Evolutionary conservation across 1,140 invertebrate species (phyloP), one percentile per base, ranked within the genome.

Genomic region (Plectus sambesii): DNA sequence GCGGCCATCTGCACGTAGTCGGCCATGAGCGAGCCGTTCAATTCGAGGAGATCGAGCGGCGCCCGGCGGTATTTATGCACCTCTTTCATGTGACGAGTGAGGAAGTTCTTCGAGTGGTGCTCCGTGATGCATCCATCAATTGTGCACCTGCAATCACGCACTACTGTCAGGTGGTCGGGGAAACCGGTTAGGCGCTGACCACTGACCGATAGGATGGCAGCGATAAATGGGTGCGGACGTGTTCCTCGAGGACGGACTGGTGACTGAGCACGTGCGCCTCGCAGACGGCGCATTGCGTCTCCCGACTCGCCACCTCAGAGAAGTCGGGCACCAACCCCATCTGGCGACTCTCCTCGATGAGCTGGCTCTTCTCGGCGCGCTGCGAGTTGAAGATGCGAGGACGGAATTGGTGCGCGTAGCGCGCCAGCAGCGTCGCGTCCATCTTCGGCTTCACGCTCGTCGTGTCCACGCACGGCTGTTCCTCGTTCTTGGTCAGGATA

Each of bases 371-470:
- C 35, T 47, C 47, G 15, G 41, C 41, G 25, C 47, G 12, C 35
- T 48, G 47, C 17, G 41, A 47, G 43, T 48, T 48, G 47, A 26
- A 48, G 47, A 48, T 48, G 19, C 35, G 24, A 5, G 47, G 47
- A 3, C 47, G 47, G 26, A 19, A 48, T 42, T 46, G n/a, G 44
- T 44, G 12, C 17, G 26, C 36, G 6, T n/a, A 43, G 17, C 17
- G 44, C 6, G 12, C 39, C 9, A 12, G 12, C 12, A 30, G 38
- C 19, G 6, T 42, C 17, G 3, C 6, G 3, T 42, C 23, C 44
- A 29, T 46, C 20, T 15, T 22, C 17, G n/a, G 29, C 44, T 41
- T 46, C 23, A 15, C 30, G 9, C 46, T 48, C 20, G 44, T 47
- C 20, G 45, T 5, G 30, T 33, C 30, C 12, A 33, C 40, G 19